These are phyloP conservation scores for Sciurus niger DNA, from an alignment of 2,113 vertebrate species.

Conservation along the genomic window DNA sequence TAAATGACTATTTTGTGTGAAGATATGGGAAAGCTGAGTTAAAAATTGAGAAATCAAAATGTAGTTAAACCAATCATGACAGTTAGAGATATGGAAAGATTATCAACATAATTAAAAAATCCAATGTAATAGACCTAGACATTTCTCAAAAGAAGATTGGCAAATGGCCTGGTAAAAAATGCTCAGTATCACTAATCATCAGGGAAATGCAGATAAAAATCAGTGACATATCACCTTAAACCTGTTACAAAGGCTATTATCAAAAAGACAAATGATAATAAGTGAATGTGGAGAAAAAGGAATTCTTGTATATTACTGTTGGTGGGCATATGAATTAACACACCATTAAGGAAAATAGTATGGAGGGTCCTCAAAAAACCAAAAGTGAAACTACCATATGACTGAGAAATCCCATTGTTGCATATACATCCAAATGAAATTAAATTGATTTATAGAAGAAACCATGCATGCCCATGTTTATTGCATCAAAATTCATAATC, in stretches of 20 bases:
- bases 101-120: background rate
- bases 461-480: too few species aligned
- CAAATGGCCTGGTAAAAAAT: background rate
- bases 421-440: background rate
- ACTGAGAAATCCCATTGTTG: background rate
- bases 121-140: background rate
- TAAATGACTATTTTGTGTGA: too few species aligned
- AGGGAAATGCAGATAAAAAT: too few species aligned
- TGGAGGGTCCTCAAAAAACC: background rate
- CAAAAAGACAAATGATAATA: background rate
- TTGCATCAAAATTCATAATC: too few species aligned
- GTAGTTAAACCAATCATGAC: too few species aligned
- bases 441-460: background rate
- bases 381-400: background rate
- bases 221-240: too few species aligned
- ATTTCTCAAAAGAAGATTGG: background rate
- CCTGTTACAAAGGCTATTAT: too few species aligned
- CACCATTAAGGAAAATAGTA: background rate
- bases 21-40: too few species aligned
- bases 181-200: too few species aligned
- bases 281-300: background rate
- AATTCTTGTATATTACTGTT: background rate
- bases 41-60: too few species aligned
- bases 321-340: background rate
- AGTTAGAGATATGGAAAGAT: background rate